Evolutionary conservation across 2,113 vertebrate species (phyloP).

Genomic region (Laticauda colubrina): DNA sequence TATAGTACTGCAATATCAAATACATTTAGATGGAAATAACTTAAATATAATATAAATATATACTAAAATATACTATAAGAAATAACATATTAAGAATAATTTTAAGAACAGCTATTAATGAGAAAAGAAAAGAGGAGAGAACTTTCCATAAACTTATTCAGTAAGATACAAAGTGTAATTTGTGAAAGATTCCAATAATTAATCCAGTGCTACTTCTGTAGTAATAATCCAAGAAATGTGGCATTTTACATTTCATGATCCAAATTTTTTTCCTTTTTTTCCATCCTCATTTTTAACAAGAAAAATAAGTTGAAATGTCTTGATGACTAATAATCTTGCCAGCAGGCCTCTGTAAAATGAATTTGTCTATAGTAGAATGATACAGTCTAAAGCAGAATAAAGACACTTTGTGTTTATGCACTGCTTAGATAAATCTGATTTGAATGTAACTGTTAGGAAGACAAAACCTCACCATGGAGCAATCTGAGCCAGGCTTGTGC

Average conservation of each 20-base stretch:
- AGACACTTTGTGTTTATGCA: background rate
- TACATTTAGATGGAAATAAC: background rate
- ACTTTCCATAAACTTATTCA: background rate
- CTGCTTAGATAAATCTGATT: background rate
- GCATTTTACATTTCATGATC: background rate
- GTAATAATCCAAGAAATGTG: background rate
- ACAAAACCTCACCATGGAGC: constrained; percentile 68
- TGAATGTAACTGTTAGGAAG: background rate
- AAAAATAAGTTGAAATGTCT: background rate
- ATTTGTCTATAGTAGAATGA: background rate
- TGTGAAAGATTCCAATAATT: background rate
- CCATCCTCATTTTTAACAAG: background rate
- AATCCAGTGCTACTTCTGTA: background rate
- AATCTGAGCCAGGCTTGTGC: constrained; percentile 76
- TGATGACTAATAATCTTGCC: background rate
- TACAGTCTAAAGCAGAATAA: background rate
- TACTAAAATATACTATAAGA: too few relatives aligned
- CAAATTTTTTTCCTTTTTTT: background rate
- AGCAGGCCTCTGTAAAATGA: background rate
- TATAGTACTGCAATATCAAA: background rate
- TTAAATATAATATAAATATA: background rate
- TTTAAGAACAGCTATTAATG: background rate
- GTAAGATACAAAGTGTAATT: background rate
- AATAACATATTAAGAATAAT: background rate
- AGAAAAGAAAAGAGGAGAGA: background rate